Evolutionary conservation across 2,113 vertebrate species (phyloP), one percentile per base, ranked within the genome.

Genomic region (Mixornis gularis): DNA sequence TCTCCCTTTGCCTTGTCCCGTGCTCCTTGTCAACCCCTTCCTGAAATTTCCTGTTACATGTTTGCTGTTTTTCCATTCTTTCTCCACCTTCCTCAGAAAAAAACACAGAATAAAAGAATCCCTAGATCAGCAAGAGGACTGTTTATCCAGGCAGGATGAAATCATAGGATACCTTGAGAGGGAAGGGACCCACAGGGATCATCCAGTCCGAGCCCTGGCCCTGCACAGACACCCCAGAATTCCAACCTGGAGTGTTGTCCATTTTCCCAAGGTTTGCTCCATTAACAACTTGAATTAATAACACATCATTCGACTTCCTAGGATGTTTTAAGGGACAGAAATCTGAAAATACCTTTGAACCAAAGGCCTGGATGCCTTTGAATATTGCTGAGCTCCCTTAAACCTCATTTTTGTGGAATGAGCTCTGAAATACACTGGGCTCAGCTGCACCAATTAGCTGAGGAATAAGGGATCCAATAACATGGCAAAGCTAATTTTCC

Each of bases 361-460:
- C 38, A 7, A 56, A 62, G 70, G 53, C 16, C n/a, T 29, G 40
- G 46, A 59, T 4, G n/a, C 3, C 56, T 86, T 38, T n/a, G n/a
- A 64, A 62, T 0, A 0, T 1, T 53, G 41, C 32, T 1, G 4
- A 24, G 22, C 2, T 44, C 40, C 59, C 56, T 51, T 2, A 63
- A 38, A 44, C 14, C 81, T 63, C 32, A 3, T 15, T 49, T 72
- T 43, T 48, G 59, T 10, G 36, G 43, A 10, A 17, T 0, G 8
- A 64, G 52, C 65, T 86, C 72, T 7, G 10, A 17, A 79, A 76
- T 0, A 5, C 29, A 10, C n/a, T 11, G 2, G 34, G 74, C 48
- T 83, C 46, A 30, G 30, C 2, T 25, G 29, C 66, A 16, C 24
- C 58, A 65, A 21, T 66, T 41, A 79, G 17, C 73, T 40, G 8